Conservation (phyloP, 2,113 vertebrate species). For the Jacana jacana region DNA sequence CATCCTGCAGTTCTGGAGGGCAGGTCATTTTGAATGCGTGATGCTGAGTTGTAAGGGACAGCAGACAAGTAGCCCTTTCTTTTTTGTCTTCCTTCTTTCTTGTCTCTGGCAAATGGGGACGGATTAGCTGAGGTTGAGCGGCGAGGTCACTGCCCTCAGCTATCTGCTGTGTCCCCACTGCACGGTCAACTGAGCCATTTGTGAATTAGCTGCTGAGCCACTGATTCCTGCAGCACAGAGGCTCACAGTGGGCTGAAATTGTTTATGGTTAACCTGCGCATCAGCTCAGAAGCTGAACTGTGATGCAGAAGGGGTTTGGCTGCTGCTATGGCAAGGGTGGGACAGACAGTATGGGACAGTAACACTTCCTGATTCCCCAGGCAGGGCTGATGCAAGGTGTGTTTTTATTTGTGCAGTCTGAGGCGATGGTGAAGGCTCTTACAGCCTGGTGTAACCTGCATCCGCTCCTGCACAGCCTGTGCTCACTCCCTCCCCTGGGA, state of each 20-base stretch:
- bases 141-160: conserved; percentile 47
- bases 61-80: conserved; percentile 24
- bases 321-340: not conserved
- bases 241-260: conserved; percentile 35
- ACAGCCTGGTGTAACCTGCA: not conserved
- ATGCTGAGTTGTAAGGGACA: not conserved
- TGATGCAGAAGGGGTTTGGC: not conserved
- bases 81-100: not conserved
- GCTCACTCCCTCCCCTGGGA: not conserved
- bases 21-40: not conserved
- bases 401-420: not conserved
- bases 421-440: not conserved
- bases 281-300: not conserved
- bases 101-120: conserved; percentile 50
- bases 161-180: conserved; percentile 40
- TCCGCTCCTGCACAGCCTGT: not conserved
- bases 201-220: conserved; percentile 60
- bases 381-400: not conserved
- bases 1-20: not conserved
- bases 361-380: not conserved
- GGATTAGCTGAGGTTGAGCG: conserved; percentile 58
- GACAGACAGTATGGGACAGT: not conserved
- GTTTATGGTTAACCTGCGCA: conserved; percentile 30
- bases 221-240: conserved; percentile 12
- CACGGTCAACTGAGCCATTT: conserved; percentile 55